Base-by-base conservation (phyloP, 2,797 vertebrate species). In the Mus caroli region DNA sequence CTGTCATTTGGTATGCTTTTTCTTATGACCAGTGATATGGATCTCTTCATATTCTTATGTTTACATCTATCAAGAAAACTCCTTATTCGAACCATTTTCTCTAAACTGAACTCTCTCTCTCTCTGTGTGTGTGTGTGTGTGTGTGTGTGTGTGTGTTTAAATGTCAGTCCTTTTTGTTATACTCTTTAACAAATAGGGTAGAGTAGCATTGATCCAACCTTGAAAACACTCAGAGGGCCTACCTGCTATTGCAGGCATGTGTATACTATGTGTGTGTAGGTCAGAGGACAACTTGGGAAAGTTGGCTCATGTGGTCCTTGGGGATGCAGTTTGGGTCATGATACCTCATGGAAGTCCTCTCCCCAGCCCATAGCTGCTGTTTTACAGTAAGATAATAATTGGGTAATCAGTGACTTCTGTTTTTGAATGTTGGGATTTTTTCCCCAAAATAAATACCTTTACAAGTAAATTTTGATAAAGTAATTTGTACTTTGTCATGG, bases 1-100 rank as follows among this genome's bases (percentile, higher is more conserved):
- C 83, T 58, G 67, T 77, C 40, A 67, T 92, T 94, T 90, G 71
- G 84, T 96, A 86, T 80, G 54, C 54, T 9, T 86, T 92, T 97
- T 91, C 52, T 22, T 88, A 31, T 67, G 83, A 77, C 46, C 76
- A 62, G 76, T 87, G 20, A 50, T 56, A 11, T 4, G 2, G 37
- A 43, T 60, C 40, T 91, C 80, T 83, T 87, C 75, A 71, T 94
- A 73, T 78, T 37, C 37, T 94, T 89, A 56, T 80, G 96, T 96
- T 89, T 71, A 13, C 86, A 43, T 92, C 40, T 69, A 60, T 92
- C 69, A 79, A 71, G 71, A 94, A 60, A 95, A 78, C 67, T 54
- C 46, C 76, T 79, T 86, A 0, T 92, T 78, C 10, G 56, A 17
- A 88, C 69, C 34, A 24, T 90, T 92, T 85, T 43, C 26, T 34